Base-by-base conservation (phyloP, 2,888 invertebrate genomes). In the Caenorhabditis imperialis region DNA sequence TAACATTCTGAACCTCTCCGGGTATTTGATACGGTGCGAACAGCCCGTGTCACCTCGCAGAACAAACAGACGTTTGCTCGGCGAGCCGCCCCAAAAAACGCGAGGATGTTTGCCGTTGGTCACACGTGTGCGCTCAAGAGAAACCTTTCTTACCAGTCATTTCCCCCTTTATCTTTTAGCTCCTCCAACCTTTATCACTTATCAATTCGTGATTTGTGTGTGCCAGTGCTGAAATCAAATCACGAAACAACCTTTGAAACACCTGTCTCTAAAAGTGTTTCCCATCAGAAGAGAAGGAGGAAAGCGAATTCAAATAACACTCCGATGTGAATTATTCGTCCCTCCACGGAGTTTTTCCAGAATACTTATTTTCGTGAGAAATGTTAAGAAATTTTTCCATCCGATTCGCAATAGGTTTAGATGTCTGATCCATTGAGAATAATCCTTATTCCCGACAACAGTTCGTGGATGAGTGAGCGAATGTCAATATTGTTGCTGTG, bases 21-120 rank as follows among this genome's bases (percentile, higher is more conserved):
- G 57, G 67, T 51, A 67, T 57, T 42, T n/a, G 57, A 48, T 30
- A 54, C 55, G 48, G 67, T 67, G 67, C 67, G 67, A 67, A 67
- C 57, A 57, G 55, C 54, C 67, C 44, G 55, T n/a, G n/a, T n/a
- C n/a, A 55, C 37, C 35, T 50, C 40, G 50, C 48, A 67, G 57
- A 51, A 57, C 51, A 67, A 67, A 67, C 50, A 65, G n/a, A 33
- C 30, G 10, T 30, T 30, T 10, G 33, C 51, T 48, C 55, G 18
- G 45, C 50, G 55, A 55, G 55, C 65, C 63, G n/a, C n/a, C n/a
- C 30, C 30, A 27, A 37, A 48, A 35, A 38, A 50, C 47, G 48
- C 30, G 48, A 42, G 35, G 62, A 38, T 37, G 51, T 51, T 37
- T 51, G 37, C 23, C 27, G 23, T 22, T 51, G 51, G 33, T 35